These are phyloP conservation scores for Megaceryle alcyon DNA, from an alignment of 2,797 vertebrate species.

Conservation along the genomic window DNA sequence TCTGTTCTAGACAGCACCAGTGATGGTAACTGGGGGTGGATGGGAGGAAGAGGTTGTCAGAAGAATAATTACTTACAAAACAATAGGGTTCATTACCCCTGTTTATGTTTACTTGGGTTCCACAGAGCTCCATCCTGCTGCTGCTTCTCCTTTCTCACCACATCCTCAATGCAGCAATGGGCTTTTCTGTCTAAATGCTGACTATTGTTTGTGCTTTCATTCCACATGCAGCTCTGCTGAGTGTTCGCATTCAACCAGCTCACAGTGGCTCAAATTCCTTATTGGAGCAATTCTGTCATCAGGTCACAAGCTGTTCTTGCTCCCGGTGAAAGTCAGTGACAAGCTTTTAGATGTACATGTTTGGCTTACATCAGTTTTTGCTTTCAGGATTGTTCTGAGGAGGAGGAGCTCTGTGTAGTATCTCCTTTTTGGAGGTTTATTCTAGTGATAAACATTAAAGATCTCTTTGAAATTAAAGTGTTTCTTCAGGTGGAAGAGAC, in stretches of 20 bases:
- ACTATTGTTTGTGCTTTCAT: background rate
- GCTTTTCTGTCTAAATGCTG: background rate
- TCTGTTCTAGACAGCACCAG: background rate
- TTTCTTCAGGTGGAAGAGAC: background rate
- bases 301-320: constrained; percentile 39
- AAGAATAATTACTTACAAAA: background rate
- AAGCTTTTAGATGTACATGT: background rate
- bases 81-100: background rate
- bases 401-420: background rate
- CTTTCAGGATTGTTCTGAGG: background rate
- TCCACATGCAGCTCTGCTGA: background rate
- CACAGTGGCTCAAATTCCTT: background rate
- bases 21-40: background rate
- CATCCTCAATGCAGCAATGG: background rate
- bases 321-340: background rate
- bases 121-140: background rate
- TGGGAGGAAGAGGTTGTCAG: background rate
- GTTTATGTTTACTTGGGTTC: background rate
- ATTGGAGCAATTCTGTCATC: background rate
- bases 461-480: background rate
- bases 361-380: background rate
- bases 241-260: background rate
- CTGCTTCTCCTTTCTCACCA: background rate
- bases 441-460: background rate
- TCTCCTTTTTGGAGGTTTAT: background rate